Conservation (phyloP, 2,888 invertebrate genomes). For the Callinectes sapidus region DNA sequence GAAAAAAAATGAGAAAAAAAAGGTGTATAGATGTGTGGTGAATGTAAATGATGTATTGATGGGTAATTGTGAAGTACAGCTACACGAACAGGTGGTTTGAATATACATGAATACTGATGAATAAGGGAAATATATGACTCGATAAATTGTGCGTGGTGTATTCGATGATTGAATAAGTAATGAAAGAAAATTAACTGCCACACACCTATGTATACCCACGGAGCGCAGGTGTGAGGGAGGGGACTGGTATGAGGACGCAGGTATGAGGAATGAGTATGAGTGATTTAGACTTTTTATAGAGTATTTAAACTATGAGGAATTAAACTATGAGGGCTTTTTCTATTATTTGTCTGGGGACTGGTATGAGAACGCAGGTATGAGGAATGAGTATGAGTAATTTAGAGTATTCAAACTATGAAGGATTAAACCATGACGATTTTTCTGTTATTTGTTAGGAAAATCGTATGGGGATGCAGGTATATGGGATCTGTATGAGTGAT, state of each 20-base stretch:
- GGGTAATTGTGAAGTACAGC: not conserved
- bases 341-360: too few relatives aligned
- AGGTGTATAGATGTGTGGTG: not conserved
- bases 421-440: too few relatives aligned
- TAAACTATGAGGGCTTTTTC: too few relatives aligned
- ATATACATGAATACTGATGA: conserved; percentile 34
- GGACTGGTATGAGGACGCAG: not conserved
- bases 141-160: not conserved
- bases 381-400: too few relatives aligned
- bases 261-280: too few relatives aligned
- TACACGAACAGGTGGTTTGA: not conserved
- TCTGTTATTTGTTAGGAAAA: too few relatives aligned
- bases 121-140: conserved; percentile 28
- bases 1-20: not conserved
- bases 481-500: too few relatives aligned
- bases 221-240: not conserved
- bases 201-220: not conserved
- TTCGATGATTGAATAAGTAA: conserved; percentile 26
- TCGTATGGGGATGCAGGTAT: not conserved
- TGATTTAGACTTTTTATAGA: too few relatives aligned
- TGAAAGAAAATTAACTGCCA: conserved; percentile 1
- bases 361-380: not conserved
- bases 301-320: too few relatives aligned
- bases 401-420: too few relatives aligned
- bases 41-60: not conserved